Base-by-base conservation (phyloP, 1,140 invertebrate genomes). In the Himalopsyche phryganea region DNA sequence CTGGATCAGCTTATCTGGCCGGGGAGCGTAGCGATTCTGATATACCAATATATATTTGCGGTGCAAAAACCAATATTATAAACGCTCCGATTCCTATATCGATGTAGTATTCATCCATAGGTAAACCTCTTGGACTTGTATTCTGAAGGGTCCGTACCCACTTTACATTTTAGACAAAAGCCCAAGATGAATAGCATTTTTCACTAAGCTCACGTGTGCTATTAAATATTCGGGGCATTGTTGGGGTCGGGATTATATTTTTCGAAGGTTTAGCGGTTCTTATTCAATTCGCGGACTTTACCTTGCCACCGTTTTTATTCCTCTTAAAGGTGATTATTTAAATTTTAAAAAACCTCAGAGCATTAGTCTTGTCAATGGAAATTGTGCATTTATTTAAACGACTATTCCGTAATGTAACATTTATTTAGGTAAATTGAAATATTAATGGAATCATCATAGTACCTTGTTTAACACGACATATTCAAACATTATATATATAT, bases 141-240 rank as follows among this genome's bases (percentile, higher is more conserved):
- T 41, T 33, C 10, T 40, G 33, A 32, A 17, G 51, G 51, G 40
- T 45, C 40, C 23, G 42, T 28, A 38, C 17, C 50, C 19, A 41
- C 50, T 51, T 51, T 45, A 45, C 52, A 48, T 40, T 53, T 55
- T 47, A 55, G 52, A 55, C 52, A 55, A 55, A 47, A 40, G 52
- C 13, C 33, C 32, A 4, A 44, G 19, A 48, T 55, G 52, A 55
- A 55, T 47, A 48, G 52, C 33, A 47, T 47, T 47, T 48, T 28
- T 23, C 42, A 45, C 32, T 44, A 53, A 45, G 40, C 23, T 19
- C 50, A 53, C 20, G 23, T 44, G 40, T 53, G 14, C 40, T 23
- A 33, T 23, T 48, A 48, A 23, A 32, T 48, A 33, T 48, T 48
- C 20, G 19, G 15, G 17, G 19, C 19, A 13, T 48, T 48, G 46